Conservation (phyloP, 23 tunicate species). For the Trididemnum miniatum region DNA sequence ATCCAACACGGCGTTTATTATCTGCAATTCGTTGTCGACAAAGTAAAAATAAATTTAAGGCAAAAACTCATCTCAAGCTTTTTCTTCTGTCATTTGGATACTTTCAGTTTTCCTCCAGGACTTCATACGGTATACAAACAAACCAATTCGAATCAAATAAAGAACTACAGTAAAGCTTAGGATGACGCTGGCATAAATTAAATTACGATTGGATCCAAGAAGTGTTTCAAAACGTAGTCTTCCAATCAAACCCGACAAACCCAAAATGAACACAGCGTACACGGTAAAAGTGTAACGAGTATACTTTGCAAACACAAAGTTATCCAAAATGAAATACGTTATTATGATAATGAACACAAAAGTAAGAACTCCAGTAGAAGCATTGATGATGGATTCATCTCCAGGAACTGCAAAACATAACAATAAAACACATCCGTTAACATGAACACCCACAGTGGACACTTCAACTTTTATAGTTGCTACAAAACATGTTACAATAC, state of each 20-base stretch:
- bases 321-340: conserved; percentile 62
- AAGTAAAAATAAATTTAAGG: background rate
- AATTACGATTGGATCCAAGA: background rate
- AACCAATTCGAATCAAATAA: background rate
- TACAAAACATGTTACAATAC: too few relatives aligned
- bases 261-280: too few relatives aligned
- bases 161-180: background rate
- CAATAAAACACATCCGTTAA: too few relatives aligned
- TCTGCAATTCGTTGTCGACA: too few relatives aligned
- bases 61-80: background rate
- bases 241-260: conserved; percentile 38
- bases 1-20: too few relatives aligned
- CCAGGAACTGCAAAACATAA: too few relatives aligned
- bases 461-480: too few relatives aligned
- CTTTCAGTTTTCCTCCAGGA: background rate
- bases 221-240: background rate
- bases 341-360: conserved; percentile 34
- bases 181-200: background rate
- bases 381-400: conserved; percentile 28
- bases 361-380: conserved; percentile 23
- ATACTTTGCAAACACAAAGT: conserved; percentile 65
- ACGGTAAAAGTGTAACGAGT: too few relatives aligned
- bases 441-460: too few relatives aligned
- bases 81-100: background rate
- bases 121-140: background rate